phyloP scores from a whole-genome alignment of 2,888 invertebrate species.

The Pedicia rivosa region DNA sequence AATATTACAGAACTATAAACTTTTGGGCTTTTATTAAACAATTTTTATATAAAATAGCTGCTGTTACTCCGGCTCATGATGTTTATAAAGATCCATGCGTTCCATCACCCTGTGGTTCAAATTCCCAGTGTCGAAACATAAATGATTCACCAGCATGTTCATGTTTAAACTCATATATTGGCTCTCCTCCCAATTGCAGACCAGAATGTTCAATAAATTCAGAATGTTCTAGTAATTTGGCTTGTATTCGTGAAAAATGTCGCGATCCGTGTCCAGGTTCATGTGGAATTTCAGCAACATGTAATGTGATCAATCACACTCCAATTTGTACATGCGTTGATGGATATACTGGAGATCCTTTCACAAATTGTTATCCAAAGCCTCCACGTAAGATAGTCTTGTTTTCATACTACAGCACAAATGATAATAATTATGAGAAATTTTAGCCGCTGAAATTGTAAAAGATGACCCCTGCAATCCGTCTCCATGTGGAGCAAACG shows the following conservation, averaged over 20 bases:
- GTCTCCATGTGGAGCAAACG: constrained; percentile 37
- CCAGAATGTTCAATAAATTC: constrained; percentile 63
- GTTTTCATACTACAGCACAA: not conserved
- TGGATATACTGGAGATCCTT: constrained; percentile 46
- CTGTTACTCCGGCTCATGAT: constrained; percentile 15
- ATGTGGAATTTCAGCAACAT: constrained; percentile 44
- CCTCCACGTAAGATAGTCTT: constrained; percentile 26
- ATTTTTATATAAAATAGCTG: not conserved
- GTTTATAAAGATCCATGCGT: constrained; percentile 40
- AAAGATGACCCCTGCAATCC: constrained; percentile 30
- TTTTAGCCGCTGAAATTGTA: constrained; percentile 15
- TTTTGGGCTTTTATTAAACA: not conserved
- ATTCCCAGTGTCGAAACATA: constrained; percentile 40
- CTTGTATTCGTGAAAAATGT: constrained; percentile 61
- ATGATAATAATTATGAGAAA: not conserved
- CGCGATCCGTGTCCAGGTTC: constrained; percentile 50
- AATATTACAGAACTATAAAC: no score
- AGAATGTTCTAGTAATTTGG: constrained; percentile 49
- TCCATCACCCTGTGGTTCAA: constrained; percentile 48
- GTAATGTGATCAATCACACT: constrained; percentile 49
- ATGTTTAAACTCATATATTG: constrained; percentile 56
- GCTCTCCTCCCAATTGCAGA: constrained; percentile 54
- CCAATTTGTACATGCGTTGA: constrained; percentile 48
- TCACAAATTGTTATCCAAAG: constrained; percentile 36
- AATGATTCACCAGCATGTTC: constrained; percentile 39